phyloP scores from a whole-genome alignment of 2,888 invertebrate species.

The Mesochorus sp. region DNA sequence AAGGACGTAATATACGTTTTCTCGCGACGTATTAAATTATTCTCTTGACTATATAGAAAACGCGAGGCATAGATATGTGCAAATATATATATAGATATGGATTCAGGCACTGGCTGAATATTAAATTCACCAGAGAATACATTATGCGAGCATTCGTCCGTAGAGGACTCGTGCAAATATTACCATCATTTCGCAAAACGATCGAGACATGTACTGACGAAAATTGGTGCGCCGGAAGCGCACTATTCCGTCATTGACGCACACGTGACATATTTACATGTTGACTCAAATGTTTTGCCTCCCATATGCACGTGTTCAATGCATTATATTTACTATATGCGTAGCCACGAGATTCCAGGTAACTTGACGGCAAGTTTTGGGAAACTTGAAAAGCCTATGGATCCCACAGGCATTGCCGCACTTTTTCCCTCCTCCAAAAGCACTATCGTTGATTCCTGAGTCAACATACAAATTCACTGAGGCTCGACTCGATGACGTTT shows the following conservation, averaged over 20 bases:
- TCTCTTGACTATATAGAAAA: constrained; percentile 30
- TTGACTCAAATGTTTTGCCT: not conserved
- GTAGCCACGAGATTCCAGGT: not conserved
- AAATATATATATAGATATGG: not conserved
- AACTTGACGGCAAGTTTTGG: too few species aligned
- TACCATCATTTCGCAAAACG: not conserved
- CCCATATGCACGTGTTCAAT: not conserved
- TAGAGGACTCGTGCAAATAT: not conserved
- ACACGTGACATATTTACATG: not conserved
- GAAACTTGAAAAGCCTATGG: too few species aligned
- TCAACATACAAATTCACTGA: too few species aligned
- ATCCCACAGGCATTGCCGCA: too few species aligned
- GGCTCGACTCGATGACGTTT: too few species aligned
- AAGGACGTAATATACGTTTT: constrained; percentile 57
- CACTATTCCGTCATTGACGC: not conserved
- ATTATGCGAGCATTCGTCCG: not conserved
- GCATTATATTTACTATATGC: not conserved
- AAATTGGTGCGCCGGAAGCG: not conserved
- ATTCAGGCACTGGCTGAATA: too few species aligned
- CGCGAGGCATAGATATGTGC: not conserved
- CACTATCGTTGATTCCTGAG: too few species aligned
- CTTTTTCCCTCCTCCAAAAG: too few species aligned
- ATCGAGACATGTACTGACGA: not conserved
- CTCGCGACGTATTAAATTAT: constrained; percentile 61
- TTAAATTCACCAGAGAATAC: too few species aligned